These are phyloP conservation scores for Brachypalpus laphriformis DNA, from an alignment of 2,888 invertebrate genomes.

Conservation along the genomic window DNA sequence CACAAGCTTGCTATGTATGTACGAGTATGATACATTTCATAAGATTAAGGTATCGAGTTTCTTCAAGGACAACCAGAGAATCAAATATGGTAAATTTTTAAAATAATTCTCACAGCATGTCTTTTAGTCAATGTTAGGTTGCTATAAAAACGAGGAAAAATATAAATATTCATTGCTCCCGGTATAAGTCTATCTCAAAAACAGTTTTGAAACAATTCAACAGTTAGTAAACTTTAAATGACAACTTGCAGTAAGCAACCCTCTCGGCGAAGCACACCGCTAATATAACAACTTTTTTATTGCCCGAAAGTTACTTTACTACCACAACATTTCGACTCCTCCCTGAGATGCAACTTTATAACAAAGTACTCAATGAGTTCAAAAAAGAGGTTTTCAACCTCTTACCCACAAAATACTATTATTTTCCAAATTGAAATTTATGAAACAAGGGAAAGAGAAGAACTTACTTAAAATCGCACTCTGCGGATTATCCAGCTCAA, in stretches of 20 bases:
- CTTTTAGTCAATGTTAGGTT: background rate
- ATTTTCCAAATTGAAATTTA: conserved; percentile 41
- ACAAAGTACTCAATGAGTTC: background rate
- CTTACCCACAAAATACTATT: conserved; percentile 9
- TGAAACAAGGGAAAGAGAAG: conserved; percentile 7
- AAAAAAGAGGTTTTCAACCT: background rate
- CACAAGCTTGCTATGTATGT: too few relatives aligned
- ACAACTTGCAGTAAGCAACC: background rate
- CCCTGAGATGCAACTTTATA: background rate
- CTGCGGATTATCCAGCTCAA: conserved; percentile 16
- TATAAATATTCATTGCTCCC: background rate
- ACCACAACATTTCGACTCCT: background rate
- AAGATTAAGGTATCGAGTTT: background rate
- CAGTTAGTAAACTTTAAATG: conserved; percentile 39
- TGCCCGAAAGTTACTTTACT: conserved; percentile 13
- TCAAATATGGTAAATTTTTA: too few relatives aligned
- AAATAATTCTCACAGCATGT: background rate
- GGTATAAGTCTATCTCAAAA: background rate
- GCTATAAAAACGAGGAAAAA: background rate
- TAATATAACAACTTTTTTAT: conserved; percentile 42
- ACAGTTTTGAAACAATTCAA: conserved; percentile 21
- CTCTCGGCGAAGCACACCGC: background rate
- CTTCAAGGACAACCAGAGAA: background rate
- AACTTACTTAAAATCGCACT: background rate
- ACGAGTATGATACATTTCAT: background rate